These are phyloP conservation scores for Telenomus remus DNA, from an alignment of 1,140 invertebrate genomes.

Conservation along the genomic window DNA sequence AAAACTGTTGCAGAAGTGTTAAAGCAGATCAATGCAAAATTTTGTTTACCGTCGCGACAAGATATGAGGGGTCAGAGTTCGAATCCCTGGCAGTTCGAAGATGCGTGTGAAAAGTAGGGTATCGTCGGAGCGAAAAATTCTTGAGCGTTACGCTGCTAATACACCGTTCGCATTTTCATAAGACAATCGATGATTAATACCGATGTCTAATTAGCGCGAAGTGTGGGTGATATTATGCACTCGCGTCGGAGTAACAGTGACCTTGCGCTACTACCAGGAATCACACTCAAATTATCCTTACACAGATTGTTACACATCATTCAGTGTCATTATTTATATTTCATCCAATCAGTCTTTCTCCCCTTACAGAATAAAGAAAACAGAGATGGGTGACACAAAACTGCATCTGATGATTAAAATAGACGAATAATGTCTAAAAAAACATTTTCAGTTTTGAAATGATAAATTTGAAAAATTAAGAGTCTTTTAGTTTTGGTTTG, in stretches of 20 bases:
- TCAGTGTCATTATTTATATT: conserved; percentile 4
- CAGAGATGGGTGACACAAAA: not conserved
- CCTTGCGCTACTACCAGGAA: conserved; percentile 26
- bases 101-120: conserved; percentile 61
- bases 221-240: conserved; percentile 15
- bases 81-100: conserved; percentile 62
- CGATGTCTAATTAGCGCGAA: conserved; percentile 5
- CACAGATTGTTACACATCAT: conserved; percentile 12
- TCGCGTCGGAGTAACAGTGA: conserved; percentile 18
- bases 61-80: conserved; percentile 61
- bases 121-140: conserved; percentile 23
- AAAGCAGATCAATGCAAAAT: conserved; percentile 50
- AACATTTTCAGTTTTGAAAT: no score
- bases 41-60: conserved; percentile 36
- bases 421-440: no score
- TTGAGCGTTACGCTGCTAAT: not conserved
- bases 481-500: no score
- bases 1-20: conserved; percentile 22
- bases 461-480: no score
- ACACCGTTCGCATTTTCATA: conserved; percentile 1
- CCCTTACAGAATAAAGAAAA: no score
- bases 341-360: not conserved
- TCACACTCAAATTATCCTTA: conserved; percentile 24
- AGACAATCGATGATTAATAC: conserved; percentile 1
- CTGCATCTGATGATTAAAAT: no score